These are phyloP conservation scores for Noctuana brunneofusca DNA, from an alignment of 2,888 invertebrate genomes.

Conservation along the genomic window DNA sequence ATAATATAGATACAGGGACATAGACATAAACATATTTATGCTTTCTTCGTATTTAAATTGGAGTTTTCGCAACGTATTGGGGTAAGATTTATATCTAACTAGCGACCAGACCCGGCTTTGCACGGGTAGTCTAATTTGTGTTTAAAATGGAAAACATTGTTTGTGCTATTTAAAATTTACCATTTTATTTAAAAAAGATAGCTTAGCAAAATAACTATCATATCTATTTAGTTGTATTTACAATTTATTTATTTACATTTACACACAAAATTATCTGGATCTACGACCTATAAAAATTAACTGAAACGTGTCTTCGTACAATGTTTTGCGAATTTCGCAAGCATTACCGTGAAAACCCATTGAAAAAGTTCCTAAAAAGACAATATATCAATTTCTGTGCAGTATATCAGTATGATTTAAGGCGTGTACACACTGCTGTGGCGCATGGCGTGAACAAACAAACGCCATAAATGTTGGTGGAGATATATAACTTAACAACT, in stretches of 20 bases:
- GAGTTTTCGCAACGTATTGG: too few relatives aligned
- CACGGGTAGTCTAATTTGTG: too few relatives aligned
- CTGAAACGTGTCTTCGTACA: not conserved
- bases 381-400: conserved; percentile 61
- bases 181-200: too few relatives aligned
- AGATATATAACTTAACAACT: conserved; percentile 75
- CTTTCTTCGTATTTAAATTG: too few relatives aligned
- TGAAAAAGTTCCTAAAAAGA: conserved; percentile 51
- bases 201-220: too few relatives aligned
- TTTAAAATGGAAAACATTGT: too few relatives aligned
- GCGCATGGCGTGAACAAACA: conserved; percentile 53
- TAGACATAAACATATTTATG: too few relatives aligned
- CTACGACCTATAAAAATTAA: not conserved
- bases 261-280: not conserved
- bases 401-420: conserved; percentile 62
- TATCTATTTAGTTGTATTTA: too few relatives aligned
- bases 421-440: conserved; percentile 57
- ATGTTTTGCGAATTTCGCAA: conserved; percentile 7
- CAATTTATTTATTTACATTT: not conserved
- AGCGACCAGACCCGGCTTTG: too few relatives aligned
- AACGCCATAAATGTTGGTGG: conserved; percentile 66
- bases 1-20: too few relatives aligned
- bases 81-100: too few relatives aligned
- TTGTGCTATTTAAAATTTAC: too few relatives aligned
- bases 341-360: conserved; percentile 29